These are phyloP conservation scores for Hemistola chrysoprasaria DNA, from an alignment of 2,888 invertebrate genomes.

Conservation along the genomic window DNA sequence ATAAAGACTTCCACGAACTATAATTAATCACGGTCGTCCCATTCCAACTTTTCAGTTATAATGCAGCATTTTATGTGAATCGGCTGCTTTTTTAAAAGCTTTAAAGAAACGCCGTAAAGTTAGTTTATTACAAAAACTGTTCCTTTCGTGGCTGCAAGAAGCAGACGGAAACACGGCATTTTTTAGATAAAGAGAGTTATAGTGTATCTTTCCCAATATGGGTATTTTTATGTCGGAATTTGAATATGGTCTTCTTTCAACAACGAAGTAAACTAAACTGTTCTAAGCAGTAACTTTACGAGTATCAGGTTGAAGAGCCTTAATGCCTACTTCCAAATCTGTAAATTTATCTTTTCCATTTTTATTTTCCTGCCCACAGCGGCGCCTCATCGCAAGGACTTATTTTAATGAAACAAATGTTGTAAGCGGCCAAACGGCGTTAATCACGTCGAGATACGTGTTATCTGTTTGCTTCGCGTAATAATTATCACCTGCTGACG, in stretches of 20 bases:
- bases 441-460: slow-evolving; percentile 13
- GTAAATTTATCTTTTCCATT: too few species aligned
- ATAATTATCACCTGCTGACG: slow-evolving; percentile 20
- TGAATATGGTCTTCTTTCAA: too few species aligned
- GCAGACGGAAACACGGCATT: not conserved
- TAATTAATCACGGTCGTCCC: slow-evolving; percentile 6
- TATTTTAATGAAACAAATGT: too few species aligned
- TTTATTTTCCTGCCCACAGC: too few species aligned
- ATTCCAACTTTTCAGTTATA: slow-evolving; percentile 10
- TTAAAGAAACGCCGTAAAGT: slow-evolving; percentile 1
- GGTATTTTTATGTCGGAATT: too few species aligned
- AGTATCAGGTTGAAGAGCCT: too few species aligned
- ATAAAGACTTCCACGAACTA: slow-evolving; percentile 5
- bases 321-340: too few species aligned
- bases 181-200: slow-evolving; percentile 7
- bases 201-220: too few species aligned
- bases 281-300: too few species aligned
- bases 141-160: not conserved
- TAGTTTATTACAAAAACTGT: slow-evolving; percentile 3
- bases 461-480: slow-evolving; percentile 13
- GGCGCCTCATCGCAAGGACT: too few species aligned
- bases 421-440: not conserved
- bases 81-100: not conserved
- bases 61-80: not conserved
- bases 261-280: too few species aligned